Evolutionary conservation across 2,888 invertebrate species (phyloP), one percentile per base, ranked within the genome.

Genomic region (Caradrina kadenii): DNA sequence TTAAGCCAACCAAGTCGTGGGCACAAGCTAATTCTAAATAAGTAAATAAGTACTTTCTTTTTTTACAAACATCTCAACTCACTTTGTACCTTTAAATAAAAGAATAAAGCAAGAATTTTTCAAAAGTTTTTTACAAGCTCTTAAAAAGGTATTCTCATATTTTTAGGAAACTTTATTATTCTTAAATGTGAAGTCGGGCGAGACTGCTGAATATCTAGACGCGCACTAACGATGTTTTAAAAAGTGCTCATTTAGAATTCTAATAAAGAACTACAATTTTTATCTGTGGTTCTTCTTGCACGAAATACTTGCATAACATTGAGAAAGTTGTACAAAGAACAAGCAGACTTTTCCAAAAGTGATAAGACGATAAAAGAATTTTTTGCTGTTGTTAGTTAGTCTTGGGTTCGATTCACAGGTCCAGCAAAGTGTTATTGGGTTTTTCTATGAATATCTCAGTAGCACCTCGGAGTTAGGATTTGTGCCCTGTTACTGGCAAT

Each of bases 111-210:
- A 71, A 76, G 54, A 56, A 42, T 54, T 48, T 63, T 54, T 26
- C 17, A 4, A 50, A 61, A 63, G 60, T 60, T 76, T 56, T 70
- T 61, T 21, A 26, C n/a, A 61, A 66, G 45, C 17, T 66, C 50
- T 42, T 50, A 17, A 56, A 76, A 66, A 63, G 22, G 31, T 54
- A 61, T 71, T 80, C 64, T 52, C 19, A 17, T 39, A 17, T 63
- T 73, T 79, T 74, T 56, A 52, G 59, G 42, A 60, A 79, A 63
- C 42, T 76, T 71, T 54, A 77, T 63, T 55, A 75, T 80, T 77
- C 63, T 67, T 61, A 42, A 65, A 79, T 54, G 54, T 73, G 61
- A 35, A 61, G 63, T 45, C 60, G n/a, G 45, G 15, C 22, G 76
- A 42, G 61, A 50, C 53, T 52, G 63, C 49, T 66, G 62, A 66